Evolutionary conservation across 2,888 invertebrate species (phyloP), one percentile per base, ranked within the genome.

Genomic region (Lordiphosa fenestrarum): DNA sequence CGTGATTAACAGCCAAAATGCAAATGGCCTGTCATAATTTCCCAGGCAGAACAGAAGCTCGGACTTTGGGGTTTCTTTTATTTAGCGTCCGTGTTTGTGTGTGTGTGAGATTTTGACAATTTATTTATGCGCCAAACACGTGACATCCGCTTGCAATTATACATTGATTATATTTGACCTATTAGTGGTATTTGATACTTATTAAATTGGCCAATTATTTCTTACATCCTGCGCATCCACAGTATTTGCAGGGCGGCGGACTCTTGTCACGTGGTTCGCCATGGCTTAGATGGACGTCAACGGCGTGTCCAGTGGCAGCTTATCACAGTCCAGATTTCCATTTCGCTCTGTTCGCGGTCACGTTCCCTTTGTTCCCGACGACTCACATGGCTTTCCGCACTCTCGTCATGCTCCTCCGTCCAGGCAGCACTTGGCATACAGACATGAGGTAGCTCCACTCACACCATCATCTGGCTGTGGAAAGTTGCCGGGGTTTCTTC

Each of bases 1-100:
- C 75, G 76, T 84, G 77, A 82, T 77, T 77, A 84, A 77, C 83
- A 74, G 80, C 66, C 74, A 58, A 84, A 53, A 75, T 76, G 84
- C 74, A 76, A 84, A 76, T 84, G 71, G 52, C 52, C 63, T 66
- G 66, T 68, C 69, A 66, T 68, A 67, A 65, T 65, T 65, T 68
- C 39, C 39, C 47, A 9, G 12, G 21, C 38, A 35, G 13, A 37
- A 42, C 40, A 25, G 30, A 44, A 44, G 36, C 6, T 9, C 10
- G 19, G 35, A 13, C 5, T 46, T 13, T 46, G 35, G 12, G 35
- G 19, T 35, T 13, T 13, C n/a, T 35, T 33, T 33, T 35, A 33
- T 12, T 12, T 7, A 38, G 37, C 3, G 9, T 30, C 7, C 25
- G 25, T 25, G 25, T 25, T 6, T 25, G 23, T 5, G 23, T 23